Evolutionary conservation across 2,888 invertebrate species (phyloP), one percentile per base, ranked within the genome.

Genomic region (Oxyscelio sp.): DNA sequence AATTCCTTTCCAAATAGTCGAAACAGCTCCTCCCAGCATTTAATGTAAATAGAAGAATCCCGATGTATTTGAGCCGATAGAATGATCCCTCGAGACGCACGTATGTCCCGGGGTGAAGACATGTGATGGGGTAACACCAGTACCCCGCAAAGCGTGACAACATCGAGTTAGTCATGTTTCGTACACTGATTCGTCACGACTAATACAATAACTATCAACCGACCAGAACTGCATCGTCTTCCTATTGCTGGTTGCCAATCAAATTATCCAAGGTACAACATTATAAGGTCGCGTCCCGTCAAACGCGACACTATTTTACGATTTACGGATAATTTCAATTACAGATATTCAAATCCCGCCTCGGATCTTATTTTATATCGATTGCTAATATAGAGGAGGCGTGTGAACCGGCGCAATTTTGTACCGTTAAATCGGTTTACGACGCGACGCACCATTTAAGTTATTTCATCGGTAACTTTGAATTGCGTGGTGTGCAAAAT

Each of bases 181-280:
- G 92, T 91, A 90, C 89, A 89, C 91, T 86, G 88, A 94, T 94
- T 93, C 89, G 92, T 27, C 89, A 92, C 89, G 92, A 89, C 89
- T 89, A 93, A 94, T 94, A 92, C 90, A 92, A 93, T 85, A 90
- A 90, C 91, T 90, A 89, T 93, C 91, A 90, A 56, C 83, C 81
- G n/a, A n/a, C n/a, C n/a, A 68, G 52, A 31, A 38, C 48, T 79
- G 73, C 52, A 34, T 70, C 79, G 66, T 77, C 83, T 74, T 87
- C 86, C 86, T 66, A 86, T 86, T 80, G 85, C 85, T 8, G 31
- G 54, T 71, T 77, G 89, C 89, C 91, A 92, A 93, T 93, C 92
- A 93, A 93, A 94, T 94, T 93, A 93, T 93, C 88, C 93, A 91
- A 91, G 94, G 93, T 93, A 91, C 78, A 87, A 89, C 91, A 90